A percentile compares a stretch with the other conserved stretches of the same genome.
phyloP scores from a whole-genome alignment of 2,113 vertebrate species.

The Austrofundulus limnaeus region DNA sequence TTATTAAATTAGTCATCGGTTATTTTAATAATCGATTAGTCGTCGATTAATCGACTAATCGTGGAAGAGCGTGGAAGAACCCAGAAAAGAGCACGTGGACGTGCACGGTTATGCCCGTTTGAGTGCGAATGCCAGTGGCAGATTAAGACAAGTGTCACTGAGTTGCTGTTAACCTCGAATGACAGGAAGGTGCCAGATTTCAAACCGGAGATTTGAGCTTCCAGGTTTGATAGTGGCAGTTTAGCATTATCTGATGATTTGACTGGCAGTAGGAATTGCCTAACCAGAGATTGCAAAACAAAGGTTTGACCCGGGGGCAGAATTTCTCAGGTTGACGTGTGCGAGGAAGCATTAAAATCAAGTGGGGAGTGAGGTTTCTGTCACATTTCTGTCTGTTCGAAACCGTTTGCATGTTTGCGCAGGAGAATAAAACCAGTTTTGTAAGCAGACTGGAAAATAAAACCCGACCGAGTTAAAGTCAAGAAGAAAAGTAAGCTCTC shows the following conservation, averaged over 20 bases:
- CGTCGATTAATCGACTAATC: too few species aligned
- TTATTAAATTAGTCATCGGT: too few species aligned
- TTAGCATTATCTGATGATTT: conserved; percentile 5
- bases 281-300: conserved; percentile 19
- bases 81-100: too few species aligned
- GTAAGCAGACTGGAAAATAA: not conserved
- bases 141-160: not conserved
- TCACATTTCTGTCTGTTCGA: not conserved
- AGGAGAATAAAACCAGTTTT: not conserved
- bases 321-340: not conserved
- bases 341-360: not conserved
- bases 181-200: conserved; percentile 15
- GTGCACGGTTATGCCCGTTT: too few species aligned
- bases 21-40: too few species aligned
- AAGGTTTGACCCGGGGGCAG: conserved; percentile 8
- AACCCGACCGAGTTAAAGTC: not conserved
- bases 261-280: conserved; percentile 6
- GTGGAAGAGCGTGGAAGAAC: too few species aligned
- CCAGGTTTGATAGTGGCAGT: not conserved
- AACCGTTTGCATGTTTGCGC: not conserved
- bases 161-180: too few species aligned
- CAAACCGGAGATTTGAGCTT: not conserved
- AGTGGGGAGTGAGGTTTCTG: not conserved
- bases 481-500: not conserved
- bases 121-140: not conserved